A percentile compares a stretch with the other conserved stretches of the same genome.
Conservation (phyloP, 1,140 invertebrate genomes). For the Rhizoglyphus robini region DNA sequence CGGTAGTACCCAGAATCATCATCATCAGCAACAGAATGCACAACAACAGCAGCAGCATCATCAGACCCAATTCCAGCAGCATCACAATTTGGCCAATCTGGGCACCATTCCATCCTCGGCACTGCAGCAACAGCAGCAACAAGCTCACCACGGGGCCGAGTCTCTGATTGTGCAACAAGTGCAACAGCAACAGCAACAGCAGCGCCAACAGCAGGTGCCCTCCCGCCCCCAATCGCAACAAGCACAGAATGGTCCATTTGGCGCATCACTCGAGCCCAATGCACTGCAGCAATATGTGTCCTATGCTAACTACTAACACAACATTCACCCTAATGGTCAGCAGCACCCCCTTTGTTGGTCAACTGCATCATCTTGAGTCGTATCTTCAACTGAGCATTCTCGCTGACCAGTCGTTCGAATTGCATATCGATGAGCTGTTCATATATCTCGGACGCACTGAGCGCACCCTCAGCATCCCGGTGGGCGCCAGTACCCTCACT, state of each 20-base stretch:
- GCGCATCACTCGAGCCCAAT: background rate
- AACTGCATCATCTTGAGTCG: background rate
- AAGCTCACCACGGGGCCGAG: background rate
- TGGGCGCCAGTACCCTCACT: background rate
- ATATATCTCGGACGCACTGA: background rate
- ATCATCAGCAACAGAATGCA: background rate
- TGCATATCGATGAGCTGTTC: conserved; percentile 2
- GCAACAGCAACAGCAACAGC: conserved; percentile 1
- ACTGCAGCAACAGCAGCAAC: conserved; percentile 6
- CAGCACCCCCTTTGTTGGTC: background rate
- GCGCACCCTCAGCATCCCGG: background rate
- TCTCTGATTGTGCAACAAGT: background rate
- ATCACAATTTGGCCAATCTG: background rate
- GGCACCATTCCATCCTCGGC: background rate
- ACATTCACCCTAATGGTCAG: background rate
- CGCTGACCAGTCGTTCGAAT: background rate
- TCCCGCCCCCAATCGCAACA: background rate
- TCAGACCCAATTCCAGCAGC: background rate
- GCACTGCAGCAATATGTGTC: background rate
- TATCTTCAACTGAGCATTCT: background rate
- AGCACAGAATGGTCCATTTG: too few relatives aligned
- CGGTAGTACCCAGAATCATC: background rate
- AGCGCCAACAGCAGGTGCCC: background rate
- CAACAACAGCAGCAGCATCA: too few relatives aligned
- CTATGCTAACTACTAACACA: background rate